Evolutionary conservation across 1,140 invertebrate genomes (phyloP).

Genomic region (Lepidurus arcticus): DNA sequence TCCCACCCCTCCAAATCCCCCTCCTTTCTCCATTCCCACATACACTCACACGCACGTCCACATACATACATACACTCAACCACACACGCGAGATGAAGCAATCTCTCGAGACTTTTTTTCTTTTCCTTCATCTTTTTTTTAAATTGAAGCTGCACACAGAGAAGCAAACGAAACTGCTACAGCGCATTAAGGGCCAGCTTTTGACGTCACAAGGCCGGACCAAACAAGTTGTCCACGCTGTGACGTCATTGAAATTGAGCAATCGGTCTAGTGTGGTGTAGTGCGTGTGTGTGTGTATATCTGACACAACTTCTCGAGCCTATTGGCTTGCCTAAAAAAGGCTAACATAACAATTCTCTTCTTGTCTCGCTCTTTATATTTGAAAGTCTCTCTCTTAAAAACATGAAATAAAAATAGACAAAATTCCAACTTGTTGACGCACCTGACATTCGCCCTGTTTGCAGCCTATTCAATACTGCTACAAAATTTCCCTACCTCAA

Average conservation of each 20-base stretch:
- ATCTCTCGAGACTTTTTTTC: slow-evolving; percentile 6
- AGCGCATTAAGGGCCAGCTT: background rate
- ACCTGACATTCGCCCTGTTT: too few species aligned
- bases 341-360: too few species aligned
- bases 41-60: background rate
- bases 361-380: too few species aligned
- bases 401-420: too few species aligned
- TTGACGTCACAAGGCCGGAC: background rate
- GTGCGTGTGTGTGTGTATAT: background rate
- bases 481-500: too few species aligned
- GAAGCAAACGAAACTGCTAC: background rate
- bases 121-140: background rate
- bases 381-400: too few species aligned
- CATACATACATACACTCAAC: background rate
- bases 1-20: background rate
- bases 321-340: background rate
- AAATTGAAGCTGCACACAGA: background rate
- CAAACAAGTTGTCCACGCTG: background rate
- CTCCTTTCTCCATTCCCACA: background rate
- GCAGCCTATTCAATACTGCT: too few species aligned
- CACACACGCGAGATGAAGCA: slow-evolving; percentile 8
- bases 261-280: background rate
- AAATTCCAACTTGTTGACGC: too few species aligned
- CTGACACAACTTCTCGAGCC: background rate
- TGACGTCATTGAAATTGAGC: background rate